Percentiles rank a stretch among this genome's conserved stretches.
phyloP scores from a whole-genome alignment of 2,888 invertebrate genomes.

The Sarcophaga rosellei region DNA sequence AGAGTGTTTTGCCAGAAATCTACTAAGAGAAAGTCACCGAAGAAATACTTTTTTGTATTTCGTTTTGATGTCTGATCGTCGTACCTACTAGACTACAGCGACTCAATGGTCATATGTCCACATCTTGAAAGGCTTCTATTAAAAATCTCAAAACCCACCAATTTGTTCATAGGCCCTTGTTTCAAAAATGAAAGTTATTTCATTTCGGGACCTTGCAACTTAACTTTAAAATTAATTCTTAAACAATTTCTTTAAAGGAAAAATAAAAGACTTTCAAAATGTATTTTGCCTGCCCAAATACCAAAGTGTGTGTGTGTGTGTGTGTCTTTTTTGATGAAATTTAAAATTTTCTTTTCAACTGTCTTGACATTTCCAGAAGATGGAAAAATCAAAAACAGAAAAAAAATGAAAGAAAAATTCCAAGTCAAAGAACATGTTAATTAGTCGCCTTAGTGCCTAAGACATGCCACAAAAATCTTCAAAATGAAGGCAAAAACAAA shows the following conservation, averaged over 20 bases:
- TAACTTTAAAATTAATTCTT: background rate
- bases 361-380: background rate
- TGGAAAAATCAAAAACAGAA: background rate
- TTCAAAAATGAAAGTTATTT: too few species aligned
- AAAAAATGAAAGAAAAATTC: background rate
- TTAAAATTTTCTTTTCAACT: background rate
- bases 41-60: too few species aligned
- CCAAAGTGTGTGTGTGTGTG: background rate
- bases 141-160: too few species aligned
- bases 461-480: background rate
- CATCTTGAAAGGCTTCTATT: too few species aligned
- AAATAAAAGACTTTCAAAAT: background rate
- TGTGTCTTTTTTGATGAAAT: constrained; percentile 21
- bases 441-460: constrained; percentile 21
- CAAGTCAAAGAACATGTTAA: constrained; percentile 38
- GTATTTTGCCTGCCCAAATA: constrained; percentile 21
- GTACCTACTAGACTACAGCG: too few species aligned
- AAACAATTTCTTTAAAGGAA: background rate
- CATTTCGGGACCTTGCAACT: background rate
- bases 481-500: background rate
- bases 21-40: too few species aligned
- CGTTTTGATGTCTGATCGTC: too few species aligned
- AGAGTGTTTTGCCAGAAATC: too few species aligned
- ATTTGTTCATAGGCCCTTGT: too few species aligned
- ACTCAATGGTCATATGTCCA: too few species aligned